Evolutionary conservation across 1,140 invertebrate species (phyloP).

Genomic region (Oncopodura yosiiana): DNA sequence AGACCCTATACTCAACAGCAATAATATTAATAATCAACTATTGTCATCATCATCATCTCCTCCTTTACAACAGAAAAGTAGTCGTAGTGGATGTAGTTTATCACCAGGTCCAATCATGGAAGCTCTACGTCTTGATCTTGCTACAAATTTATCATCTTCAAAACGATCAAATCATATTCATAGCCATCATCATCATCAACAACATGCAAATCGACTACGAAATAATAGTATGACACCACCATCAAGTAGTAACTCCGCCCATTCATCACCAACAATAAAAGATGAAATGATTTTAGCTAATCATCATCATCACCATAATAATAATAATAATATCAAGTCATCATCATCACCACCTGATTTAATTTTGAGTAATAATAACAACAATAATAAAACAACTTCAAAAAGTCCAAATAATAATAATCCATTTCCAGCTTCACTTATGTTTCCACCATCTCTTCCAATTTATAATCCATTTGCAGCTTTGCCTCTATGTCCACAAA

Average conservation of each 20-base stretch:
- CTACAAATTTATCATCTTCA: constrained; percentile 8
- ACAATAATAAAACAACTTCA: constrained; percentile 1
- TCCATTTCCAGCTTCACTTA: constrained; percentile 14
- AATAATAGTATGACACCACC: constrained; percentile 7
- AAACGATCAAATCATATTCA: constrained; percentile 12
- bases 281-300: constrained; percentile 7
- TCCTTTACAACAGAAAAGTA: no score
- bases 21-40: no score
- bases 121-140: constrained; percentile 19
- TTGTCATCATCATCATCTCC: no score
- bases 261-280: constrained; percentile 16
- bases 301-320: neutral
- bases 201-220: neutral
- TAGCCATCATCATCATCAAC: constrained; percentile 5
- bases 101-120: no score
- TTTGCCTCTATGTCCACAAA: constrained; percentile 23
- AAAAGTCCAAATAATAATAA: no score
- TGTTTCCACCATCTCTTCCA: constrained; percentile 16
- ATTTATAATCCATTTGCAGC: constrained; percentile 34
- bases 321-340: neutral
- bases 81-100: no score
- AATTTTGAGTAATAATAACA: neutral
- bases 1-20: no score
- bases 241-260: constrained; percentile 22
- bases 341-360: neutral